Conservation (phyloP, 2,113 vertebrate species). For the Prionailurus bengalensis region DNA sequence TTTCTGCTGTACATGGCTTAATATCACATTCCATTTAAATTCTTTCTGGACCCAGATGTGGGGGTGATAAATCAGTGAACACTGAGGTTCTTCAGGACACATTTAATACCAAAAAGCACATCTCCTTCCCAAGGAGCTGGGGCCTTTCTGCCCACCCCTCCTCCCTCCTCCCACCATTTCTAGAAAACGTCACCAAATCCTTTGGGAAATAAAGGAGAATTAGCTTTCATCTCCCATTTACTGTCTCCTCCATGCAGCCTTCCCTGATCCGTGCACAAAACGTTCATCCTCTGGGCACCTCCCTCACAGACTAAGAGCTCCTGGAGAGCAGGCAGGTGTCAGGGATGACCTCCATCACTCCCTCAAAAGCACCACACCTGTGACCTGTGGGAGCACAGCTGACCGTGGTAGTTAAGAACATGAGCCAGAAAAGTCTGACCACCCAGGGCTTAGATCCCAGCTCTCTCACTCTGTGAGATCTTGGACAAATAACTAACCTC, state of each 20-base stretch:
- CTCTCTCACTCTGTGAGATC: neutral
- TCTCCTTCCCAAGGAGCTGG: neutral
- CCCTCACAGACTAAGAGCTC: neutral
- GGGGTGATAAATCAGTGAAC: neutral
- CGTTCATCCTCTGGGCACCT: neutral
- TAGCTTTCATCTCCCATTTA: neutral
- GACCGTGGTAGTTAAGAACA: neutral
- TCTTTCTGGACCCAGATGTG: neutral
- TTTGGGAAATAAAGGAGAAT: neutral
- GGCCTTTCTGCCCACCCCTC: neutral
- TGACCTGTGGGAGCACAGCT: neutral
- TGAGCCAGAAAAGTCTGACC: neutral
- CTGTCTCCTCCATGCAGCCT: neutral
- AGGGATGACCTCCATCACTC: neutral
- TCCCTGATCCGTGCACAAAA: neutral
- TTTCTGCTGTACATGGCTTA: neutral
- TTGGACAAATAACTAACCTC: neutral
- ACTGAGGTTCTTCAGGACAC: neutral
- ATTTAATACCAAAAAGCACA: neutral
- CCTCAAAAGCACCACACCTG: neutral
- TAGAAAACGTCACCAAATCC: neutral
- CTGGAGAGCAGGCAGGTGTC: neutral
- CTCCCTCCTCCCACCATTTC: neutral
- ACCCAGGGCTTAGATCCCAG: neutral
- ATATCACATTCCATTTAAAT: neutral